Conservation (phyloP, 2,888 invertebrate genomes). For the Muschampia plurimacula region DNA sequence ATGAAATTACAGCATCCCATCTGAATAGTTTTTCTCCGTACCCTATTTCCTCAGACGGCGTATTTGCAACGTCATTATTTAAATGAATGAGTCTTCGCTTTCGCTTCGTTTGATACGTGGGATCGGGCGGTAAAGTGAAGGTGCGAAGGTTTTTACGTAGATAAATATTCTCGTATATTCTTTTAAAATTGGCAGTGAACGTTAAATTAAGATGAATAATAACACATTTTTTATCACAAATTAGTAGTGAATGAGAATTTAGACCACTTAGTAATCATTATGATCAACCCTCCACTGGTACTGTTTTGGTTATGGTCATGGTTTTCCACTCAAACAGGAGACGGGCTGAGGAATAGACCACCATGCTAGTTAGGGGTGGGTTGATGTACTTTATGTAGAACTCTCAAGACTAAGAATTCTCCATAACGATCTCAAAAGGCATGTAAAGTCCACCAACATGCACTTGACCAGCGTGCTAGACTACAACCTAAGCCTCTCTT, state of each 20-base stretch:
- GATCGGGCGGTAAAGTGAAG: conserved; percentile 11
- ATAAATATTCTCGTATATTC: background rate
- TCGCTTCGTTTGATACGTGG: conserved; percentile 24
- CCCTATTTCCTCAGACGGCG: conserved; percentile 25
- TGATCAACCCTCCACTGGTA: no score
- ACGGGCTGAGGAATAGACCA: no score
- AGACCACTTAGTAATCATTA: no score
- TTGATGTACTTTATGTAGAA: no score
- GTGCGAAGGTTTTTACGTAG: conserved; percentile 11
- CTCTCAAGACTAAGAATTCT: no score
- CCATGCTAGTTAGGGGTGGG: no score
- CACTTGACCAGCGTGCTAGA: no score
- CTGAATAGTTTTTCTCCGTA: conserved; percentile 37
- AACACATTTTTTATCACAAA: background rate
- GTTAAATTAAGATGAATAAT: background rate
- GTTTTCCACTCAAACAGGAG: no score
- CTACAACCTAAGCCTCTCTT: no score
- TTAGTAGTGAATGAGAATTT: background rate
- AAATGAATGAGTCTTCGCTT: conserved; percentile 37
- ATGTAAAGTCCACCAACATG: no score
- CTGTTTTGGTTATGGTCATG: no score
- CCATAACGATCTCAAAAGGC: no score
- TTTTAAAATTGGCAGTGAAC: background rate
- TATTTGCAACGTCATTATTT: conserved; percentile 39
- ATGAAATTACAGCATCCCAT: conserved; percentile 37